Percentiles rank a stretch among this genome's conserved stretches.
Conservation (phyloP, 2,888 invertebrate genomes). For the Plebejus melissa region DNA sequence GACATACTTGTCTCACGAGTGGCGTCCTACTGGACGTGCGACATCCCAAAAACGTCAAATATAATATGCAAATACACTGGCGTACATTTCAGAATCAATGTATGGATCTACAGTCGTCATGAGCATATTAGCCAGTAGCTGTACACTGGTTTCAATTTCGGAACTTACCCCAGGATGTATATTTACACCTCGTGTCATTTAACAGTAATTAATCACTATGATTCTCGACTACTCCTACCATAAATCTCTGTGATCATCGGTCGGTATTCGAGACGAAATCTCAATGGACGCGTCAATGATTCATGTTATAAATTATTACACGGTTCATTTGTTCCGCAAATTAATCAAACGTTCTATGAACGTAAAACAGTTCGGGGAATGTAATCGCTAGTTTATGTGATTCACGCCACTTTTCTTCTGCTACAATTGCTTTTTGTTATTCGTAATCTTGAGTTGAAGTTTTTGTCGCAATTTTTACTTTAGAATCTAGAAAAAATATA, state of each 20-base stretch:
- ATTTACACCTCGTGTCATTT: neutral
- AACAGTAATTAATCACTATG: constrained; percentile 23
- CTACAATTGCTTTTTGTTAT: constrained; percentile 1
- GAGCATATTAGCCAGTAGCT: neutral
- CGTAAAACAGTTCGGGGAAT: constrained; percentile 39
- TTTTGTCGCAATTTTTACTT: neutral
- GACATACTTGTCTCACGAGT: too few relatives aligned
- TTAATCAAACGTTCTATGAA: constrained; percentile 43
- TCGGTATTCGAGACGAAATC: constrained; percentile 36
- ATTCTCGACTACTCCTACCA: constrained; percentile 30
- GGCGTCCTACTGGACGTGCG: too few relatives aligned
- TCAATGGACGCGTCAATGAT: constrained; percentile 39
- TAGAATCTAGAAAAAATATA: neutral
- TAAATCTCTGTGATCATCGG: constrained; percentile 35
- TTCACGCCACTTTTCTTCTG: constrained; percentile 36
- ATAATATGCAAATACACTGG: too few relatives aligned
- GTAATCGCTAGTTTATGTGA: constrained; percentile 37
- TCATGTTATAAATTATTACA: constrained; percentile 43
- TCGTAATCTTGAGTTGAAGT: neutral
- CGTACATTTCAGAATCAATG: neutral
- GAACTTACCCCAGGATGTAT: neutral
- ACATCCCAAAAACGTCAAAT: neutral
- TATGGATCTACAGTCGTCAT: neutral
- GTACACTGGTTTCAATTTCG: neutral
- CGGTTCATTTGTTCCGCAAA: constrained; percentile 41